Evolutionary conservation across 2,888 invertebrate species (phyloP).

Genomic region (Agrotis exclamationis): DNA sequence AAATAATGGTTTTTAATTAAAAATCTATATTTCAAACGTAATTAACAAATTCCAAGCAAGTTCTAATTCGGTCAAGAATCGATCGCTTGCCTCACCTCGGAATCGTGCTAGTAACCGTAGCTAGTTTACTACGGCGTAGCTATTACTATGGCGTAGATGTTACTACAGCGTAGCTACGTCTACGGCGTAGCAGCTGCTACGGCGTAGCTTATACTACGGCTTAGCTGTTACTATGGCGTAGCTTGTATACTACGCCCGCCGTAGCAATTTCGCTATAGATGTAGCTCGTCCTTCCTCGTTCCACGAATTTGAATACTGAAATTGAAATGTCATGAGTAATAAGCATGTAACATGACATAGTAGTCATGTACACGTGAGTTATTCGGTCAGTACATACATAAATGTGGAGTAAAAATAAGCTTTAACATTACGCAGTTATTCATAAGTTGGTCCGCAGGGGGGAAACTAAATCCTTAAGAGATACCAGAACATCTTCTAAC

Average conservation of each 20-base stretch:
- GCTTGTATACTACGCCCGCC: slow-evolving; percentile 25
- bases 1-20: neutral
- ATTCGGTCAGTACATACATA: neutral
- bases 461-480: too few relatives aligned
- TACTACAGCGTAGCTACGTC: slow-evolving; percentile 12
- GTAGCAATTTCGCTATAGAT: slow-evolving; percentile 44
- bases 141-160: slow-evolving; percentile 23
- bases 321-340: slow-evolving; percentile 49
- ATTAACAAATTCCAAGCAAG: neutral
- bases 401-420: neutral
- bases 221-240: slow-evolving; percentile 37
- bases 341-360: slow-evolving; percentile 10
- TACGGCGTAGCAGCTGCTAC: slow-evolving; percentile 51
- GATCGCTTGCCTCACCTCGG: slow-evolving; percentile 19
- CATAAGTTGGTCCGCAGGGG: too few relatives aligned
- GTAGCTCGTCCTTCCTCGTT: slow-evolving; percentile 27
- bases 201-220: slow-evolving; percentile 16
- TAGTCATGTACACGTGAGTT: slow-evolving; percentile 9
- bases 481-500: too few relatives aligned
- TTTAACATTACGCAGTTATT: too few relatives aligned
- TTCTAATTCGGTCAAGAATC: slow-evolving; percentile 29
- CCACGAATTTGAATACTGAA: slow-evolving; percentile 53
- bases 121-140: slow-evolving; percentile 34
- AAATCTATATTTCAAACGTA: neutral
- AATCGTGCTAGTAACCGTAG: slow-evolving; percentile 36